Percentiles rank a stretch among this genome's conserved stretches.
Conservation (phyloP, 2,888 invertebrate species). For the Plebejus melissa region DNA sequence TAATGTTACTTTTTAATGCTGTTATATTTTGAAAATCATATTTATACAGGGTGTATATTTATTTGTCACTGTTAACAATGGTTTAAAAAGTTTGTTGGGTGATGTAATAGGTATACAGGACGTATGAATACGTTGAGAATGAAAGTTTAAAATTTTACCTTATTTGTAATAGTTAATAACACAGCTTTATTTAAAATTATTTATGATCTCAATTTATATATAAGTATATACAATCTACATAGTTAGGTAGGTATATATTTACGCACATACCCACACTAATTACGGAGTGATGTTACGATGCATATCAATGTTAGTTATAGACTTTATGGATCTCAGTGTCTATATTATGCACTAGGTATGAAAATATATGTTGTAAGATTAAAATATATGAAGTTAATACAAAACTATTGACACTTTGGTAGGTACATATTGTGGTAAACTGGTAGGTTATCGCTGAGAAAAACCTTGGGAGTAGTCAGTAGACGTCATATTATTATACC, state of each 20-base stretch:
- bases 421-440: no score
- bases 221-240: neutral
- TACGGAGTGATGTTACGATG: neutral
- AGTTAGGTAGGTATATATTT: neutral
- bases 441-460: no score
- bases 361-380: neutral
- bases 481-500: no score
- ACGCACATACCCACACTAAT: neutral
- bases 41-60: neutral
- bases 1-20: neutral
- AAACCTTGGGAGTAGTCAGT: no score
- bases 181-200: neutral
- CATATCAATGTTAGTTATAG: constrained; percentile 2
- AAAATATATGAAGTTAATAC: neutral
- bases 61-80: neutral
- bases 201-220: neutral
- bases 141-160: neutral
- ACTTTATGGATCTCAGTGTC: constrained; percentile 2
- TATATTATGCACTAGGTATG: neutral
- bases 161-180: no score
- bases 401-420: neutral
- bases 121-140: neutral
- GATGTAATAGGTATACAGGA: neutral
- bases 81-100: neutral
- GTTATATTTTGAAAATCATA: neutral